Base-by-base conservation (phyloP, 2,888 invertebrate genomes). In the Agrilus biguttatus region DNA sequence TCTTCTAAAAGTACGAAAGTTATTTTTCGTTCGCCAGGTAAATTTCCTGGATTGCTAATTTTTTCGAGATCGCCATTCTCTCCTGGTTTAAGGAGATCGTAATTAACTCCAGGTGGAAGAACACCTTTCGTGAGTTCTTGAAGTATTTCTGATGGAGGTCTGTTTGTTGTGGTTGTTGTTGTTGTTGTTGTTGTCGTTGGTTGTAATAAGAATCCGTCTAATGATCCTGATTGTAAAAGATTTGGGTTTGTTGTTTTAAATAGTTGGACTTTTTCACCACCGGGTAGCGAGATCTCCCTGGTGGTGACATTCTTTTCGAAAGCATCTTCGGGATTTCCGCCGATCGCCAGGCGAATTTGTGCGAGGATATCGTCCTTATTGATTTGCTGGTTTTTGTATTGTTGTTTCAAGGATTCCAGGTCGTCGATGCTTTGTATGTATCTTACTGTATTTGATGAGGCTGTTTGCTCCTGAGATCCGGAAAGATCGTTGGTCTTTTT, bases 1-100 rank as follows among this genome's bases (percentile, higher is more conserved):
- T 89, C 88, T 62, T 88, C 88, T 10, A 89, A 67, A 37, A 88
- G 80, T 1, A 89, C 88, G 55, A 88, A 88, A 0, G 88, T 88
- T 0, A 88, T 86, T 59, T 87, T 86, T 64, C 87, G 87, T 49
- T 79, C 76, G 52, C 73, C 71, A 1, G 79, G 75, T 21, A 80
- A 58, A 51, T 65, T 74, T 38, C 73, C 70, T 23, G 73, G 73
- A 35, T 75, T 61, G 43, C 77, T 77, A 1, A 83, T 72, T 55
- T 80, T 78, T 54, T 86, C 83, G 0, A 84, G 65, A 52, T 77
- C 78, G 2, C 85, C 86, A 47, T 78, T 78, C 37, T 77, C 78
- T 14, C 78, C 73, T 42, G 86, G 85, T 56, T 82, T 78, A n/a
- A 85, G 72, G 1, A 88, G 71, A 62, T 89, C 87, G 54, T 80